phyloP scores from a whole-genome alignment of 2,888 invertebrate genomes.

The Hypena proboscidalis region DNA sequence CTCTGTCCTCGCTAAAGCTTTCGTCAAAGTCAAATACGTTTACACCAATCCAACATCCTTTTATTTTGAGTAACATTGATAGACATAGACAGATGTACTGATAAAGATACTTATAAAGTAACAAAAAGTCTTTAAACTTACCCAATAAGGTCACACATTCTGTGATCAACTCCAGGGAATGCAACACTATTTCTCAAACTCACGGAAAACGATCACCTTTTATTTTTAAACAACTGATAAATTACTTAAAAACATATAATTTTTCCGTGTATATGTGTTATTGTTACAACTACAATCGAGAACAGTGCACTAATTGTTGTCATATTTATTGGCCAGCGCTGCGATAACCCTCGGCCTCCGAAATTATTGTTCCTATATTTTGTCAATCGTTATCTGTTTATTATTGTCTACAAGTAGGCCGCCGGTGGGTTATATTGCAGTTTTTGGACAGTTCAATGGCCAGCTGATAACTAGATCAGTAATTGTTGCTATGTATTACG shows the following conservation, averaged over 20 bases:
- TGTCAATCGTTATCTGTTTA: conserved; percentile 50
- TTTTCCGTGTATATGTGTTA: conserved; percentile 39
- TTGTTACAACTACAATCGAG: conserved; percentile 42
- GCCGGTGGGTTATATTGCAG: conserved; percentile 32
- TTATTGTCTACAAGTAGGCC: conserved; percentile 45
- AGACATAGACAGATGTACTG: too few relatives aligned
- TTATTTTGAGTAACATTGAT: too few relatives aligned
- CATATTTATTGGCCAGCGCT: conserved; percentile 47
- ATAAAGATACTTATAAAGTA: too few relatives aligned
- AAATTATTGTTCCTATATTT: conserved; percentile 63
- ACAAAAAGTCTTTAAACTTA: too few relatives aligned
- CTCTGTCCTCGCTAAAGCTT: too few relatives aligned
- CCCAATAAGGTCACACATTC: too few relatives aligned
- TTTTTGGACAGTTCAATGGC: conserved; percentile 26
- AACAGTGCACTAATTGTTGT: conserved; percentile 51
- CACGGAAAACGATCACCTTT: too few relatives aligned
- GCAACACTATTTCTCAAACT: too few relatives aligned
- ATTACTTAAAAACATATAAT: conserved; percentile 4
- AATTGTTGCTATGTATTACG: not conserved
- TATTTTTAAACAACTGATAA: not conserved
- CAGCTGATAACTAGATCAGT: conserved; percentile 14
- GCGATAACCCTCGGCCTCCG: conserved; percentile 61
- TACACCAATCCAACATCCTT: too few relatives aligned
- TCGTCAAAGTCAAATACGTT: too few relatives aligned
- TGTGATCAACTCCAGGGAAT: too few relatives aligned